Conservation (phyloP, 2,797 vertebrate species). For the Spondyliosoma cantharus region DNA sequence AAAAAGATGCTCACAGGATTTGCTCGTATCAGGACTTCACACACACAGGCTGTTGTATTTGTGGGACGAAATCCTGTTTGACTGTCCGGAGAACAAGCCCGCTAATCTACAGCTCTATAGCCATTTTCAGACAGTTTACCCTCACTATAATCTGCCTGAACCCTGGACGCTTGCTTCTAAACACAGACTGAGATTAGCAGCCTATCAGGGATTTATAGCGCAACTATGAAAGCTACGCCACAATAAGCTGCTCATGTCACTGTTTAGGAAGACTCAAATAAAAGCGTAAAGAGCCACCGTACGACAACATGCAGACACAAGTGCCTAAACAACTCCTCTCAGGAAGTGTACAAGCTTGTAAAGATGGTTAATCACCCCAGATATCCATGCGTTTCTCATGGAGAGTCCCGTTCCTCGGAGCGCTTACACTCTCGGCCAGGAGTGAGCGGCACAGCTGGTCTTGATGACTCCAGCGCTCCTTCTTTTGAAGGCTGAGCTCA, state of each 20-base stretch:
- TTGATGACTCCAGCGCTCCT: conserved; percentile 63
- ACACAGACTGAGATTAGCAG: conserved; percentile 64
- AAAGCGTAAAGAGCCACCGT: background rate
- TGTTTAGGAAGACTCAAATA: conserved; percentile 27
- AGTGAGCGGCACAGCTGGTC: conserved; percentile 81
- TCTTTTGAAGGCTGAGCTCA: conserved; percentile 73
- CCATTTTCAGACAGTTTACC: conserved; percentile 73
- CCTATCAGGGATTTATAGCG: conserved; percentile 51
- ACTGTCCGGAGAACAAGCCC: conserved; percentile 49
- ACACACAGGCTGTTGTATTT: conserved; percentile 31
- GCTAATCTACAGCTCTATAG: conserved; percentile 58
- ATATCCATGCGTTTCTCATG: conserved; percentile 55
- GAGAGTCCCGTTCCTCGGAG: conserved; percentile 31
- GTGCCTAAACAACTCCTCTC: conserved; percentile 16
- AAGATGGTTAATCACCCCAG: conserved; percentile 51
- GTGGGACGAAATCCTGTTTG: conserved; percentile 33
- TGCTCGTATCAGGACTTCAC: conserved; percentile 34
- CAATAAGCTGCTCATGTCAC: conserved; percentile 54
- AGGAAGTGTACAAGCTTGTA: conserved; percentile 52
- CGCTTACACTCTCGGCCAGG: conserved; percentile 52
- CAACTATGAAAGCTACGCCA: conserved; percentile 49
- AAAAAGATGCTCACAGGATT: conserved; percentile 25
- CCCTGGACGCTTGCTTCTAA: conserved; percentile 63
- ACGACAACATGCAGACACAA: conserved; percentile 11
- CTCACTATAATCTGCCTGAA: conserved; percentile 67